Evolutionary conservation across 2,888 invertebrate genomes (phyloP).

Genomic region (Euclidia mi): DNA sequence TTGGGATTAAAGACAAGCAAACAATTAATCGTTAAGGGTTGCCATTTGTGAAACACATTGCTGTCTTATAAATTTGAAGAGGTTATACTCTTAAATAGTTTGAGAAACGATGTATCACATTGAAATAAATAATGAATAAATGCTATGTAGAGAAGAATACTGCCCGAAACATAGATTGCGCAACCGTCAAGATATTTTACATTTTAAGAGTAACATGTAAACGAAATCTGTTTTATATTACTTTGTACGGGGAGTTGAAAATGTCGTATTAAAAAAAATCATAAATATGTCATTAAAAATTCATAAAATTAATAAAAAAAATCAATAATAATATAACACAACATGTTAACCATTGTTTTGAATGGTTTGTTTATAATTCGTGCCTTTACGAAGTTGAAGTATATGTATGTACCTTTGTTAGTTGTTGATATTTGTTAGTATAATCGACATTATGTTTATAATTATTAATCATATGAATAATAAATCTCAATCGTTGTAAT

Average conservation of each 20-base stretch:
- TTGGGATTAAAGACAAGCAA: too few species aligned
- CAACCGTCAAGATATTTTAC: background rate
- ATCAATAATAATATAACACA: slow-evolving; percentile 33
- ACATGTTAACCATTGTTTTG: slow-evolving; percentile 63
- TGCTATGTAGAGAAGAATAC: too few species aligned
- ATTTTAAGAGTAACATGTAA: slow-evolving; percentile 29
- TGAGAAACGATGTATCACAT: background rate
- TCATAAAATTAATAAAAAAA: slow-evolving; percentile 24
- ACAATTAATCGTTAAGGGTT: too few species aligned
- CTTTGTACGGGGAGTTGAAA: slow-evolving; percentile 6
- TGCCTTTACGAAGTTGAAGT: slow-evolving; percentile 69
- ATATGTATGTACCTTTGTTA: slow-evolving; percentile 53
- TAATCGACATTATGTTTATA: slow-evolving; percentile 24
- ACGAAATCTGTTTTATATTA: background rate
- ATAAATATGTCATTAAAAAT: slow-evolving; percentile 18
- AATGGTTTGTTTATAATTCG: slow-evolving; percentile 69
- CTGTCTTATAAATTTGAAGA: too few species aligned
- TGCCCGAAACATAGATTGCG: too few species aligned
- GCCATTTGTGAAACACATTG: too few species aligned
- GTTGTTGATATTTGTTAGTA: slow-evolving; percentile 58
- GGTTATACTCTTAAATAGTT: background rate
- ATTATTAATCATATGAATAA: background rate
- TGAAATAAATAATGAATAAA: too few species aligned
- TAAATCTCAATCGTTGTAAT: slow-evolving; percentile 21
- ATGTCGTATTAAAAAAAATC: slow-evolving; percentile 10